phyloP scores from a whole-genome alignment of 2,797 vertebrate species.

The Argyrosomus regius region DNA sequence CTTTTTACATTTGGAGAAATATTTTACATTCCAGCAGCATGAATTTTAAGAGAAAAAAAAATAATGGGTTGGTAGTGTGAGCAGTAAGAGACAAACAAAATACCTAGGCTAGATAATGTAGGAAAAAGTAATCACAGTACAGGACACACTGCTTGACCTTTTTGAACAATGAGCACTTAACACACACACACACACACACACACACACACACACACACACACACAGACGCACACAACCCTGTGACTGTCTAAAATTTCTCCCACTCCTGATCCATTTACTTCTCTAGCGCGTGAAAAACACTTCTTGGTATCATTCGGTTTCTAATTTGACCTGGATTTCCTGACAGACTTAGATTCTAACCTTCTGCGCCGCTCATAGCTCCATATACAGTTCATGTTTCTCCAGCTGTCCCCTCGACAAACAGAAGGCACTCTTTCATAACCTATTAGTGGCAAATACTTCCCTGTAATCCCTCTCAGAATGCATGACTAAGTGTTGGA shows the following conservation, averaged over 20 bases:
- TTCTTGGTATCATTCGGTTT: conserved; percentile 39
- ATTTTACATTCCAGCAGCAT: conserved; percentile 8
- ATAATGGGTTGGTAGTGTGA: neutral
- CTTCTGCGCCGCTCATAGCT: conserved; percentile 1
- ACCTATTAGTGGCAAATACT: conserved; percentile 74
- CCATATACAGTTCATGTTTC: conserved; percentile 71
- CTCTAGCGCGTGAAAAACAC: conserved; percentile 26
- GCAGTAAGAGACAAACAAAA: neutral
- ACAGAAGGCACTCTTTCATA: conserved; percentile 78
- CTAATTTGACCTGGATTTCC: conserved; percentile 56
- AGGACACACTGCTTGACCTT: conserved; percentile 5
- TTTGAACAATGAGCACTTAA: conserved; percentile 20
- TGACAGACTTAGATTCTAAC: conserved; percentile 40
- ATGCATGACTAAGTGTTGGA: conserved; percentile 72
- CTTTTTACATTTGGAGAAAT: conserved; percentile 14
- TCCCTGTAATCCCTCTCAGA: conserved; percentile 71
- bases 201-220: neutral
- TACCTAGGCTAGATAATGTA: too few species aligned
- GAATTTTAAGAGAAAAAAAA: neutral
- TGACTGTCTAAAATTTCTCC: conserved; percentile 27
- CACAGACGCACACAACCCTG: neutral
- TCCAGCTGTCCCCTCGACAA: conserved; percentile 72
- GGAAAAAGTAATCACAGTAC: neutral
- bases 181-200: neutral
- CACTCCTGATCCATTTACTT: conserved; percentile 14